Base-by-base conservation (phyloP, 2,113 vertebrate genomes). In the Chinchilla lanigera region DNA sequence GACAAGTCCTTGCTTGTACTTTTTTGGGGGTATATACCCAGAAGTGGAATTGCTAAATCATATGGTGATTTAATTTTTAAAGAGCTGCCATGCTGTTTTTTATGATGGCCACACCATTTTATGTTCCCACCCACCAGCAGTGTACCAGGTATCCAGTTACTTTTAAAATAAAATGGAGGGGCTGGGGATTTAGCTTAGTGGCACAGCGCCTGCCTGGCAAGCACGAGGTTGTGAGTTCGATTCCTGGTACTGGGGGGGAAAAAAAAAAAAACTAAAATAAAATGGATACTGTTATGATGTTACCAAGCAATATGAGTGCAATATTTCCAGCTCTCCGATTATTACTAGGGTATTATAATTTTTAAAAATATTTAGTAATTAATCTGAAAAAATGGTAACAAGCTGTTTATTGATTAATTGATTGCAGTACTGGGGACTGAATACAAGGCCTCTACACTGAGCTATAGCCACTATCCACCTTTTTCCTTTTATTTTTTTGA, bases 271-370 rank as follows among this genome's bases (percentile, higher is more conserved):
- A n/a, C n/a, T 86, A 81, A 69, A 95, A 86, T 16, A 50, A 75
- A 95, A 91, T 11, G 54, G 67, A 60, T 86, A 86, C 69, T 96
- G 81, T 93, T 95, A 73, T 94, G 56, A 86, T 90, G 47, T 97
- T 93, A 87, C 30, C 28, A 84, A 94, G 10, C 6, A 73, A 67
- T 81, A 73, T 54, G 56, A 80, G 5, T 71, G 24, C 44, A n/a
- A 75, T 3, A 87, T 87, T 89, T 16, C 92, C 2, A 92, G 52
- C 16, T 63, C 28, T 83, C 8, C 69, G 86, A 73, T 22, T 26
- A 65, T 93, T 92, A 78, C 63, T 95, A 28, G n/a, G 35, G 47
- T 96, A 85, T 41, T 91, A 44, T 95, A 80, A 22, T 96, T 93
- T 96, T 91, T 20, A 2, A 77, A 93, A 88, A 30, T 35, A 82